phyloP scores from a whole-genome alignment of 2,113 vertebrate genomes.

The Harpagus bidentatus region DNA sequence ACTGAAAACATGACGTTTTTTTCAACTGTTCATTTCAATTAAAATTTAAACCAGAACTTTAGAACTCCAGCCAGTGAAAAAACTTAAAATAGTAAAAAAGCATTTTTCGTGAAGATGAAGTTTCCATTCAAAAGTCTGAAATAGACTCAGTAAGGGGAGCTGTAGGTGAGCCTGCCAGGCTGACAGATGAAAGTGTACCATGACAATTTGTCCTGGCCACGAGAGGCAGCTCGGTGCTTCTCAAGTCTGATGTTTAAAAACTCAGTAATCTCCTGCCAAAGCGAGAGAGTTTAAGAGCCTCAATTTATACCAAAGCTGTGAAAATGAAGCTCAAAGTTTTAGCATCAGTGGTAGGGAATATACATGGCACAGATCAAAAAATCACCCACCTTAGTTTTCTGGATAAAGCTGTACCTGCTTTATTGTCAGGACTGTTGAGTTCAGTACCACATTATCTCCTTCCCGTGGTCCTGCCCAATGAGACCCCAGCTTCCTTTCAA shows the following conservation, averaged over 20 bases:
- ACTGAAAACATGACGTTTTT: not conserved
- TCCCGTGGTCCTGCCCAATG: not conserved
- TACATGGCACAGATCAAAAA: not conserved
- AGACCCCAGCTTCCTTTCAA: not conserved
- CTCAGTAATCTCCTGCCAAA: not conserved
- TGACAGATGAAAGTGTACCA: not conserved
- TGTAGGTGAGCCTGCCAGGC: not conserved
- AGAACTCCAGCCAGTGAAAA: not conserved
- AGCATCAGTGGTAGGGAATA: not conserved
- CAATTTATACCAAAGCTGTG: not conserved
- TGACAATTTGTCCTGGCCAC: not conserved
- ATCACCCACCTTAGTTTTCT: not conserved
- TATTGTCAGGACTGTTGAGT: not conserved
- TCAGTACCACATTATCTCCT: not conserved
- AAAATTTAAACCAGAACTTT: not conserved
- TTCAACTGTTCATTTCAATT: not conserved
- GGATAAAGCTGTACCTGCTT: rapidly evolving
- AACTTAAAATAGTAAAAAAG: not conserved
- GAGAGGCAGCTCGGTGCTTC: not conserved
- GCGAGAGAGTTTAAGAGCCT: not conserved
- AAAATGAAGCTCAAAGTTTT: not conserved
- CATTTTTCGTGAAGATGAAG: not conserved
- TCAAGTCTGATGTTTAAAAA: not conserved
- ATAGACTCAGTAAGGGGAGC: not conserved
- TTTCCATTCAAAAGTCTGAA: not conserved